phyloP scores from a whole-genome alignment of 2,113 vertebrate genomes.

The Stegastes partitus region DNA sequence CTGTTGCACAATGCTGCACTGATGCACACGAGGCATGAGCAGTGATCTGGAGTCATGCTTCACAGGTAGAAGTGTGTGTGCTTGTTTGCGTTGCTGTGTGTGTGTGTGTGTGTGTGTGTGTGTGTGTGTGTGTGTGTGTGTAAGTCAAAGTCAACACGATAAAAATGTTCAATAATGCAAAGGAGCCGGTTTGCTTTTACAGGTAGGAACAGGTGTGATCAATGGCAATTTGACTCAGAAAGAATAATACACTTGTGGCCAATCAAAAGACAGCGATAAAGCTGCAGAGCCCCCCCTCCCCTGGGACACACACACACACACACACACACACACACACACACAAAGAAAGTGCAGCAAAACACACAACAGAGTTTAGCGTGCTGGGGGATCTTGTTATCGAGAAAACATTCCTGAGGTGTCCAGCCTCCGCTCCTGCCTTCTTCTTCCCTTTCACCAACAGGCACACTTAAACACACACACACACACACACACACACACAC shows the following conservation, averaged over 20 bases:
- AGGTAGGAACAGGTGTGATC: background rate
- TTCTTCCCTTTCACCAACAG: conserved; percentile 41
- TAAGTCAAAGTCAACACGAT: background rate
- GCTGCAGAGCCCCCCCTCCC: conserved; percentile 8
- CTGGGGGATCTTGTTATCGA: conserved; percentile 68
- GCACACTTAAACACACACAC: conserved; percentile 38
- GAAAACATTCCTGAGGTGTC: conserved; percentile 70
- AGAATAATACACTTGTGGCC: conserved; percentile 18
- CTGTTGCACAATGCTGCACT: conserved; percentile 40
- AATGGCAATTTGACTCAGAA: conserved; percentile 20
- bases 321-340: conserved; percentile 16
- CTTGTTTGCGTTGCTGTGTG: background rate
- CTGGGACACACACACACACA: conserved; percentile 10
- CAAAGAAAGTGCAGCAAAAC: conserved; percentile 26
- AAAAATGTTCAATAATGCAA: too few relatives aligned
- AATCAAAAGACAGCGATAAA: conserved; percentile 30
- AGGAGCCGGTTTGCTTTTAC: background rate
- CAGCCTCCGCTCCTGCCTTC: conserved; percentile 37
- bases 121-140: background rate
- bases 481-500: conserved; percentile 38
- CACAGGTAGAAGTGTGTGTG: conserved; percentile 30
- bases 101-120: background rate
- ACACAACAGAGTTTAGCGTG: conserved; percentile 40
- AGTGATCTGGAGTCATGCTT: conserved; percentile 51
- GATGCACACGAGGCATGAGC: conserved; percentile 51